phyloP scores from a whole-genome alignment of 2,113 vertebrate species.

The Hemiscyllium ocellatum region DNA sequence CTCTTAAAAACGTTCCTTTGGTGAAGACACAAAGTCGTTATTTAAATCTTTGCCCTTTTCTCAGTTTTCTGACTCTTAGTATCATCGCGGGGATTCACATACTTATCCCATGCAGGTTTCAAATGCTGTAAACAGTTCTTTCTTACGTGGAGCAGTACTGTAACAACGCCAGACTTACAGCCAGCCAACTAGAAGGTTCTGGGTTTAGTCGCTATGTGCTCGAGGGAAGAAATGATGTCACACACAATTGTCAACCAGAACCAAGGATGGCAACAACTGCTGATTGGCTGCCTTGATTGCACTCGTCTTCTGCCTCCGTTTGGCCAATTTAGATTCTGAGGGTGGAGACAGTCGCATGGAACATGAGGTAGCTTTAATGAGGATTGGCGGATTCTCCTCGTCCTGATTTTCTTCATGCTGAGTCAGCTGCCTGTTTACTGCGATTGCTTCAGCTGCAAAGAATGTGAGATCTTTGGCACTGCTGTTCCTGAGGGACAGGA shows the following conservation, averaged over 20 bases:
- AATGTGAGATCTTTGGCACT: constrained; percentile 91
- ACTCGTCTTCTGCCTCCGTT: constrained; percentile 76
- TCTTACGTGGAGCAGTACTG: constrained; percentile 38
- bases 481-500: constrained; percentile 69
- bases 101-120: constrained; percentile 49
- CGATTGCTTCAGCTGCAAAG: constrained; percentile 88
- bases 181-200: constrained; percentile 50
- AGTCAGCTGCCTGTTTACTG: constrained; percentile 87
- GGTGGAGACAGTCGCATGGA: constrained; percentile 85
- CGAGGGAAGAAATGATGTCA: constrained; percentile 48
- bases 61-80: constrained; percentile 39
- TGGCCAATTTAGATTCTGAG: constrained; percentile 82
- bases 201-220: constrained; percentile 48
- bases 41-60: constrained; percentile 42
- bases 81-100: background rate
- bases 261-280: constrained; percentile 72
- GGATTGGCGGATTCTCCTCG: constrained; percentile 67
- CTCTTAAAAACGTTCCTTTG: constrained; percentile 60
- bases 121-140: constrained; percentile 47
- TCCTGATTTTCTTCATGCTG: constrained; percentile 76
- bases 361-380: constrained; percentile 74
- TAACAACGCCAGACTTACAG: constrained; percentile 43
- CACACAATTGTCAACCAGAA: constrained; percentile 81
- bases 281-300: constrained; percentile 65
- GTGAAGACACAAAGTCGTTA: constrained; percentile 54